phyloP scores from a whole-genome alignment of 1,140 invertebrate genomes.

The Lepidurus arcticus region DNA sequence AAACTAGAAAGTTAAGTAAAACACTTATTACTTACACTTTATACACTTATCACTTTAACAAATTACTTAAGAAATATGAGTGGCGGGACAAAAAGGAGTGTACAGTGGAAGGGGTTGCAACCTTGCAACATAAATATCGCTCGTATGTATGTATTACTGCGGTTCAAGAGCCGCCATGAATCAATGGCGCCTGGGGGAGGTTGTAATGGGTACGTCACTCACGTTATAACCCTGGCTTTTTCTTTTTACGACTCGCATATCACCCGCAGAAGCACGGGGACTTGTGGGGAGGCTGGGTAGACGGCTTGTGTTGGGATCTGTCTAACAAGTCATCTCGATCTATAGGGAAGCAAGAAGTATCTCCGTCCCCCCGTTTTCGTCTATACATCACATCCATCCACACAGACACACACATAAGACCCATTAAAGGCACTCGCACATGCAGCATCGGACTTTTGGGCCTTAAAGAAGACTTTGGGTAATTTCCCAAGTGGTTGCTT shows the following conservation, averaged over 20 bases:
- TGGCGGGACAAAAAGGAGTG: not conserved
- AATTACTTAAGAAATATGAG: not conserved
- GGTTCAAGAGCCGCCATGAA: constrained; percentile 10
- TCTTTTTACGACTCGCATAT: constrained; percentile 6
- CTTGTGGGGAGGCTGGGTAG: not conserved
- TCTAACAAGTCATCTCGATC: constrained; percentile 4
- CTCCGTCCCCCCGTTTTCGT: not conserved
- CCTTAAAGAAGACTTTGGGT: constrained; percentile 4
- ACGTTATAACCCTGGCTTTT: not conserved
- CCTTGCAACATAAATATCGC: not conserved
- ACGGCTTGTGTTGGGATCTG: not conserved
- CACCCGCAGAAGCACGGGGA: not conserved
- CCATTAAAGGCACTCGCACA: constrained; percentile 10
- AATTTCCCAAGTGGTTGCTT: constrained; percentile 21
- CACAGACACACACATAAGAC: not conserved
- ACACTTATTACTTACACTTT: too few species aligned
- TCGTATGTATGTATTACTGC: constrained; percentile 8
- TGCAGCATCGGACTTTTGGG: constrained; percentile 13
- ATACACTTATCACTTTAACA: too few species aligned
- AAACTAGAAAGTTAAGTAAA: not conserved
- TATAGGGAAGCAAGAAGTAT: not conserved
- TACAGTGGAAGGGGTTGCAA: not conserved
- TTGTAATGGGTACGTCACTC: constrained; percentile 5
- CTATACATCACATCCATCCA: constrained; percentile 4
- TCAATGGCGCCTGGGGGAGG: not conserved